Percentiles rank a stretch among this genome's conserved stretches.
Conservation (phyloP, 2,113 vertebrate species). For the Pollimyrus isidori region DNA sequence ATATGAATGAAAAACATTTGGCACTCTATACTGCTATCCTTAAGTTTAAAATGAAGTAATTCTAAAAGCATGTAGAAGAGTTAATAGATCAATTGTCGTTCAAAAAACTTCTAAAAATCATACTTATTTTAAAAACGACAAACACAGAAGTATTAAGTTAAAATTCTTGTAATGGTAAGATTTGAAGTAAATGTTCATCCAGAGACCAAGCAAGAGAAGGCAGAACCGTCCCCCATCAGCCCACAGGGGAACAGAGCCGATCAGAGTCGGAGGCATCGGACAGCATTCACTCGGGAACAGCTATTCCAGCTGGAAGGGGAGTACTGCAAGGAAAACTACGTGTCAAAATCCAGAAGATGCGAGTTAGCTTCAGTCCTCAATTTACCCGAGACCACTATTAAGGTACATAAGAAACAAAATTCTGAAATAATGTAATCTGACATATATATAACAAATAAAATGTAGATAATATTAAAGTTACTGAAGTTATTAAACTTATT, state of each 20-base stretch:
- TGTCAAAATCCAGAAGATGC: constrained; percentile 52
- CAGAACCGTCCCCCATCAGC: constrained; percentile 41
- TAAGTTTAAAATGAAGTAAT: background rate
- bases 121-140: background rate
- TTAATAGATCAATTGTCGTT: background rate
- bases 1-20: background rate
- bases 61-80: background rate
- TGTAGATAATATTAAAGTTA: background rate
- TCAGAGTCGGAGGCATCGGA: constrained; percentile 53
- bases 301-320: constrained; percentile 53
- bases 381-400: constrained; percentile 52
- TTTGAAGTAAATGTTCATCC: constrained; percentile 25
- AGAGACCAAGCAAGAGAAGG: constrained; percentile 28
- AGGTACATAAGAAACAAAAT: constrained; percentile 31
- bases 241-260: constrained; percentile 41
- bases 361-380: constrained; percentile 53
- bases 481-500: background rate
- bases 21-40: background rate
- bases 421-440: background rate
- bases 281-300: constrained; percentile 53
- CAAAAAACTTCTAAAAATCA: background rate
- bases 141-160: background rate
- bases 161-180: constrained; percentile 37
- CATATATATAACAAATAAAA: background rate
- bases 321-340: constrained; percentile 56